Evolutionary conservation across 2,113 vertebrate genomes (phyloP).

Genomic region (Neodon shergylaensis): DNA sequence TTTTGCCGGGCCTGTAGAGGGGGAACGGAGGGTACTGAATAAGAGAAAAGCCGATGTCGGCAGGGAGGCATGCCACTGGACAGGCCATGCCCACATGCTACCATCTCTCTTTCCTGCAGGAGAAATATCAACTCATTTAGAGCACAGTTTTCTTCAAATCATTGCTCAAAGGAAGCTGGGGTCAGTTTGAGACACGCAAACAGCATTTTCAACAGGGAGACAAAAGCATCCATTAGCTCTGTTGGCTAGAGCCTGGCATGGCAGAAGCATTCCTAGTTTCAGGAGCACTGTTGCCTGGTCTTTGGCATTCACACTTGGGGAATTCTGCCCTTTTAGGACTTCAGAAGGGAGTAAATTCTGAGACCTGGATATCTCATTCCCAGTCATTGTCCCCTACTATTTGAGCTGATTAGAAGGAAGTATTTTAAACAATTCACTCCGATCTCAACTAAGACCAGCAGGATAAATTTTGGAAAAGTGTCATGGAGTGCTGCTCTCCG

Average conservation of each 20-base stretch:
- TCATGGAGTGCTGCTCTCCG: neutral
- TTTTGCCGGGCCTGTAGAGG: conserved; percentile 53
- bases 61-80: neutral
- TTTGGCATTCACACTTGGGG: neutral
- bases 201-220: conserved; percentile 68
- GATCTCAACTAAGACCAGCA: neutral
- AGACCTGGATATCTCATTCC: neutral
- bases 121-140: conserved; percentile 60
- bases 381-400: neutral
- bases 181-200: conserved; percentile 65
- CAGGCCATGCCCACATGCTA: conserved; percentile 2
- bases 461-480: neutral
- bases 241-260: neutral
- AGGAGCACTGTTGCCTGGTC: neutral
- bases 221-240: neutral
- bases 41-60: conserved; percentile 8
- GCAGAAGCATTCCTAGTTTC: neutral
- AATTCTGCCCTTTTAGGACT: neutral
- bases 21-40: conserved; percentile 12
- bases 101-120: conserved; percentile 52
- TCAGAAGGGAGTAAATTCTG: conserved; percentile 10
- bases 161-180: conserved; percentile 67
- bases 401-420: neutral
- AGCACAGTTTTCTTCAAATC: conserved; percentile 63
- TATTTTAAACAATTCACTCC: neutral